phyloP scores from a whole-genome alignment of 2,113 vertebrate species.

The Caracal caracal region DNA sequence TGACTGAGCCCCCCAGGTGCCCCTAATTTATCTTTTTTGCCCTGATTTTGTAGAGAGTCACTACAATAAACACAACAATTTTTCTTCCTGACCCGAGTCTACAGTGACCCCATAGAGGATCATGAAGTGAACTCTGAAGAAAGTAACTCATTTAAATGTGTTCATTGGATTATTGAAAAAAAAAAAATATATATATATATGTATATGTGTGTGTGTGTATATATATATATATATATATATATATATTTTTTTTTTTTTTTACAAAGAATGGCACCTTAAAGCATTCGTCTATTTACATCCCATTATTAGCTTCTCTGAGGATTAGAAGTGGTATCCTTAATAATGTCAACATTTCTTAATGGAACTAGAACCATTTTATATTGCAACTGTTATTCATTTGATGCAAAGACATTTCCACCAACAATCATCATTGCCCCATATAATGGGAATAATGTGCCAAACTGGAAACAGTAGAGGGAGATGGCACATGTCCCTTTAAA shows the following conservation, averaged over 20 bases:
- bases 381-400: not conserved
- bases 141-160: not conserved
- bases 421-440: not conserved
- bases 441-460: not conserved
- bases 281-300: not conserved
- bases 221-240: too few relatives aligned
- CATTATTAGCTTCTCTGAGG: not conserved
- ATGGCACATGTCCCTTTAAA: not conserved
- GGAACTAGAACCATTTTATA: not conserved
- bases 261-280: not conserved
- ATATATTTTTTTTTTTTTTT: not conserved
- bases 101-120: not conserved
- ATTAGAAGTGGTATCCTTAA: not conserved
- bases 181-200: too few relatives aligned
- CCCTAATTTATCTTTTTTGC: not conserved
- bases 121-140: not conserved
- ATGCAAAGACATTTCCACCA: not conserved
- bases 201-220: too few relatives aligned
- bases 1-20: too few relatives aligned
- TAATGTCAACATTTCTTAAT: slow-evolving; percentile 20
- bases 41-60: not conserved
- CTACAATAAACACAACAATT: not conserved
- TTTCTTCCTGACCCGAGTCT: not conserved
- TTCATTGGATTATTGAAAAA: not conserved
- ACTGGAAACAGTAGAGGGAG: not conserved